Base-by-base conservation (phyloP, 2,888 invertebrate species). In the Dynastes maya region DNA sequence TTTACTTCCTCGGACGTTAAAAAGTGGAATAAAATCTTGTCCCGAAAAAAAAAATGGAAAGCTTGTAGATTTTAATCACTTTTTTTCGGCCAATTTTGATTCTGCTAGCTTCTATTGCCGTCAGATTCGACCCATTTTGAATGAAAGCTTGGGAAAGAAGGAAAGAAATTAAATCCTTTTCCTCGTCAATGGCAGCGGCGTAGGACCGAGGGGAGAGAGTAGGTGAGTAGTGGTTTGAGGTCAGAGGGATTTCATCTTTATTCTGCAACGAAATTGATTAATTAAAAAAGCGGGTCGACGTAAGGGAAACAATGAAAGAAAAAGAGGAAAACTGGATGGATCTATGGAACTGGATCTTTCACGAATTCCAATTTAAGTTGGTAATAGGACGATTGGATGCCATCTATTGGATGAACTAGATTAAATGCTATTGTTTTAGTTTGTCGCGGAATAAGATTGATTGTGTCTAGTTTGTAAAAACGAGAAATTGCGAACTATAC, bases 261-360 rank as follows among this genome's bases (percentile, higher is more conserved):
- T 32, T 63, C 32, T 40, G 32, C 32, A 65, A 37, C n/a, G 65
- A n/a, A 40, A 65, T 65, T 65, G 65, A 65, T 65, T 65, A 65
- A 65, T 65, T 65, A 65, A 65, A 65, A 45, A 45, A 45, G 11
- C 45, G 45, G 11, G 45, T 11, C 45, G 45, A 11, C 45, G 8
- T 45, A 45, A 45, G 45, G 45, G 11, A 45, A 45, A 45, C 45
- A 45, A 45, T 8, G 45, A 45, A 45, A 45, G 9, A 45, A 45
- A 40, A 37, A 45, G 55, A 65, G 65, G 37, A 8, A 65, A 16
- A 16, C 16, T 3, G 16, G 55, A 55, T 13, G 55, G 55, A 22
- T n/a, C 55, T 55, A 3, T 22, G 4, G 13, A n/a, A 53, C 53
- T 11, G 53, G 53, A 11, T 11, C 53, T n/a, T 11, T 53, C n/a